Percentiles rank a stretch among this genome's conserved stretches.
Evolutionary conservation across 2,113 vertebrate genomes (phyloP).

Genomic region (Zapus hudsonius): DNA sequence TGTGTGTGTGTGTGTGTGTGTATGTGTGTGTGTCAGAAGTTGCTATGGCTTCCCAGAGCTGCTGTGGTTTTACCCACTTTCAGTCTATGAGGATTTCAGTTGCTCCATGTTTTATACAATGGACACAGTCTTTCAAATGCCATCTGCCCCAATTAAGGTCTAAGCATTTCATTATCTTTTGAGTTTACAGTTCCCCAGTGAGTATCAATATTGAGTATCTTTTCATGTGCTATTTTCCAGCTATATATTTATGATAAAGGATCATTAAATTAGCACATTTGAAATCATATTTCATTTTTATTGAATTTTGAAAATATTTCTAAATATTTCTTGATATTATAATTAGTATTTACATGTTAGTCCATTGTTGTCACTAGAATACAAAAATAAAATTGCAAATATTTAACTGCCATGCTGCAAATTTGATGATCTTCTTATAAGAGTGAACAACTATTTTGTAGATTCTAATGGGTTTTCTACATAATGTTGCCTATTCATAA

Average conservation of each 20-base stretch:
- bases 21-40: background rate
- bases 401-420: background rate
- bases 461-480: background rate
- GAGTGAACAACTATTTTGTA: background rate
- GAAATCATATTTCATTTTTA: background rate
- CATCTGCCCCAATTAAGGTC: background rate
- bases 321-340: background rate
- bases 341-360: background rate
- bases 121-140: background rate
- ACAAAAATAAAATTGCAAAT: background rate
- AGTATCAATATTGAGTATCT: too few species aligned
- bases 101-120: background rate
- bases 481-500: background rate
- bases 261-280: background rate
- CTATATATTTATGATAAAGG: too few species aligned
- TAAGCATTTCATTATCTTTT: background rate
- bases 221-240: too few species aligned
- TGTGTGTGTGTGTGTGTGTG: background rate
- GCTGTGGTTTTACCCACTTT: background rate
- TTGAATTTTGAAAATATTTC: background rate
- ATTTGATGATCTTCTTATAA: background rate
- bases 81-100: background rate
- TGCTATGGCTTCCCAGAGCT: background rate
- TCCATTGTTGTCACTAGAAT: background rate
- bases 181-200: background rate